Evolutionary conservation across 1,140 invertebrate species (phyloP).

Genomic region (Meloidogyne floridensis): DNA sequence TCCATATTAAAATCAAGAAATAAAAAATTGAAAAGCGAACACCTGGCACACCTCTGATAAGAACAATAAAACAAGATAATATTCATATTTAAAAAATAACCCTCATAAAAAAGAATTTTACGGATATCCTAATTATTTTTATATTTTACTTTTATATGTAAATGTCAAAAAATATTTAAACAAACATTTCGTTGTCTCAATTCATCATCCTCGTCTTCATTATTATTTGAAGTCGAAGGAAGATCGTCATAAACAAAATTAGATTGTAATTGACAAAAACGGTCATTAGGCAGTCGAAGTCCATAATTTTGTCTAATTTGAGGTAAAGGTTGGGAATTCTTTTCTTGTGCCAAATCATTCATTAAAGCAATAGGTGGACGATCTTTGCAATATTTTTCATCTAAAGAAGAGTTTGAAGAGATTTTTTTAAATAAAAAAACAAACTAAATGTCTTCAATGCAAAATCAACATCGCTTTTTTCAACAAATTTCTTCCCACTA

Average conservation of each 20-base stretch:
- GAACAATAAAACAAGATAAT: too few species aligned
- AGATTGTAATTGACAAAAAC: constrained; percentile 47
- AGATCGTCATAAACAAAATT: constrained; percentile 37
- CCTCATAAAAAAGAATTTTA: too few species aligned
- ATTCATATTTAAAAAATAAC: too few species aligned
- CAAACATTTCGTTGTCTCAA: neutral
- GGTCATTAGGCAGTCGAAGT: constrained; percentile 47
- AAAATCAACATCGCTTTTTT: constrained; percentile 44
- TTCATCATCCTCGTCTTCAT: neutral
- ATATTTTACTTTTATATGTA: neutral
- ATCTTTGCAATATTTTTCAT: constrained; percentile 27
- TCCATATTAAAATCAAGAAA: too few species aligned
- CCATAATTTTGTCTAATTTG: constrained; percentile 49
- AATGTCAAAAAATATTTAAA: constrained; percentile 8
- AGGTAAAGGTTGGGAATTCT: constrained; percentile 39
- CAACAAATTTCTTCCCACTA: constrained; percentile 44
- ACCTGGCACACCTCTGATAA: too few species aligned
- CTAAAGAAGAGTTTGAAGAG: constrained; percentile 18
- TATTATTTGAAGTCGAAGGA: constrained; percentile 1
- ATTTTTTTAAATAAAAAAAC: constrained; percentile 7
- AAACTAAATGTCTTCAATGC: constrained; percentile 45
- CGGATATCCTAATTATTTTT: too few species aligned
- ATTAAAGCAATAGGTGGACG: constrained; percentile 36
- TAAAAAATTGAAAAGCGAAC: too few species aligned
- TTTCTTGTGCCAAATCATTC: constrained; percentile 41